Evolutionary conservation across 2,888 invertebrate genomes (phyloP).

Genomic region (Helleia helle): DNA sequence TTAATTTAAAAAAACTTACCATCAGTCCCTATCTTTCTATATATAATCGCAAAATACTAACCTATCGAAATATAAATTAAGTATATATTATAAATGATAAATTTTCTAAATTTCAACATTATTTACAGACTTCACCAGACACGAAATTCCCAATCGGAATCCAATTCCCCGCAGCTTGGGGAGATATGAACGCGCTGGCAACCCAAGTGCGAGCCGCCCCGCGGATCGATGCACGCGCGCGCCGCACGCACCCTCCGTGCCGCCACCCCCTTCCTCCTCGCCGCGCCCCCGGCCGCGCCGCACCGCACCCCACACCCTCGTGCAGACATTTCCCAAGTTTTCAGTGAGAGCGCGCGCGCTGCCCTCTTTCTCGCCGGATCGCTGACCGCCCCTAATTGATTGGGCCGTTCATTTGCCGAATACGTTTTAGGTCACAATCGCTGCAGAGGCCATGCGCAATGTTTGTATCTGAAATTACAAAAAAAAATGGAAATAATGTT

Average conservation of each 20-base stretch:
- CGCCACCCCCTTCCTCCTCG: constrained; percentile 31
- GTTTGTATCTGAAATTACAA: constrained; percentile 21
- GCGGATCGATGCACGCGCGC: constrained; percentile 54
- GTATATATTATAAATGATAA: too few species aligned
- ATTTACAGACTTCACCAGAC: too few species aligned
- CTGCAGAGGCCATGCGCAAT: constrained; percentile 51
- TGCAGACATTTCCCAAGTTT: constrained; percentile 64
- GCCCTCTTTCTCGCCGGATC: constrained; percentile 68
- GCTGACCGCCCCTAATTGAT: constrained; percentile 73
- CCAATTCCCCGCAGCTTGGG: too few species aligned
- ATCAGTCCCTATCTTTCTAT: too few species aligned
- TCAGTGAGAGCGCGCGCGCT: constrained; percentile 74
- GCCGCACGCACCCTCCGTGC: constrained; percentile 54
- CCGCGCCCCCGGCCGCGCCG: constrained; percentile 35
- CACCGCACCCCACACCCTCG: constrained; percentile 34
- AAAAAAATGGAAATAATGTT: too few species aligned
- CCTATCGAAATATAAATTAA: too few species aligned
- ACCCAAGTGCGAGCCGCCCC: too few species aligned
- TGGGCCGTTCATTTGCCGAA: constrained; percentile 63
- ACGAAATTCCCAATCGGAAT: too few species aligned
- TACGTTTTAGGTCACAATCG: constrained; percentile 67
- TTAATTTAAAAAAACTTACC: too few species aligned
- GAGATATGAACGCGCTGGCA: too few species aligned
- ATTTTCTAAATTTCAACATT: too few species aligned
- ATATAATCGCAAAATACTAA: too few species aligned